These are phyloP conservation scores for Scartelaos histophorus DNA, from an alignment of 2,113 vertebrate species.

Conservation along the genomic window DNA sequence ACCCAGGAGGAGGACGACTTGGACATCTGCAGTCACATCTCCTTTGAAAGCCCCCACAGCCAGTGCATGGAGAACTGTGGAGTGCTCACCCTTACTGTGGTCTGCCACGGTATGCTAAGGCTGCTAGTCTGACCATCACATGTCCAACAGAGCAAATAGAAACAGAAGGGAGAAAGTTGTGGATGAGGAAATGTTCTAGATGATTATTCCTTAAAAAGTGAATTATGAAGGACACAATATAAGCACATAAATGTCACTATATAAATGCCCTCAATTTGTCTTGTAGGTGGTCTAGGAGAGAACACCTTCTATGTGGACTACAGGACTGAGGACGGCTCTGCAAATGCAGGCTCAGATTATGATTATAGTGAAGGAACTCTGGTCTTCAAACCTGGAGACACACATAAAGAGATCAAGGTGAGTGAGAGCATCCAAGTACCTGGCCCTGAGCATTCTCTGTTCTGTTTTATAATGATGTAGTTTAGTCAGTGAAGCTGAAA, in stretches of 20 bases:
- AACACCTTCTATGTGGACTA: slow-evolving; percentile 97
- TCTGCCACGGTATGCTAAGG: slow-evolving; percentile 75
- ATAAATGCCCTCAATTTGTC: neutral
- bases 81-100: slow-evolving; percentile 79
- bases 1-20: slow-evolving; percentile 67
- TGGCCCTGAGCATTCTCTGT: no score
- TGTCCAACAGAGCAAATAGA: neutral
- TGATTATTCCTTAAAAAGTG: neutral
- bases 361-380: slow-evolving; percentile 81
- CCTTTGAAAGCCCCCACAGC: slow-evolving; percentile 86
- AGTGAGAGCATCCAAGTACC: slow-evolving; percentile 38
- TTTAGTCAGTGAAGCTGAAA: neutral
- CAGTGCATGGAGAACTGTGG: slow-evolving; percentile 99
- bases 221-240: neutral
- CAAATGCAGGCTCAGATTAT: slow-evolving; percentile 93
- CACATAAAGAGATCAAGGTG: slow-evolving; percentile 77
- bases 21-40: slow-evolving; percentile 84
- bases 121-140: neutral
- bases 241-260: neutral
- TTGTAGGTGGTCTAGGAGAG: slow-evolving; percentile 78
- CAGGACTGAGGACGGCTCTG: slow-evolving; percentile 92
- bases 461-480: no score
- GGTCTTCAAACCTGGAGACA: slow-evolving; percentile 83
- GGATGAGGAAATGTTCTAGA: neutral
- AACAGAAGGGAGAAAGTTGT: neutral